Conservation (phyloP, 2,113 vertebrate genomes). For the Mus musculus region GRCm39 chr13:57774501-57775000, state of each 20-base stretch:
- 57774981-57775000: background rate
- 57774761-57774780: background rate
- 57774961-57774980: too few species aligned
- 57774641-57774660: background rate
- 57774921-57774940: background rate
- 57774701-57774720: slow-evolving; percentile 52
- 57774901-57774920: background rate
- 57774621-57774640: background rate
- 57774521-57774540: rapidly evolving
- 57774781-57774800: background rate
- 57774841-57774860: background rate
- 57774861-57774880: background rate
- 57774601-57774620: background rate
- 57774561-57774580: background rate
- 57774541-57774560: rapidly evolving
- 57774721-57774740: slow-evolving; percentile 34
- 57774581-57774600: background rate
- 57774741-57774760: background rate
- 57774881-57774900: background rate
- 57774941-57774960: background rate
- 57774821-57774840: background rate
- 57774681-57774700: background rate
- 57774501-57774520: rapidly evolving
- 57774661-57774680: slow-evolving; percentile 25
- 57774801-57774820: too few species aligned